A percentile compares a stretch with the other conserved stretches of the same genome.
Evolutionary conservation across 2,113 vertebrate genomes (phyloP).

Genomic region (Eupsittula cactorum): DNA sequence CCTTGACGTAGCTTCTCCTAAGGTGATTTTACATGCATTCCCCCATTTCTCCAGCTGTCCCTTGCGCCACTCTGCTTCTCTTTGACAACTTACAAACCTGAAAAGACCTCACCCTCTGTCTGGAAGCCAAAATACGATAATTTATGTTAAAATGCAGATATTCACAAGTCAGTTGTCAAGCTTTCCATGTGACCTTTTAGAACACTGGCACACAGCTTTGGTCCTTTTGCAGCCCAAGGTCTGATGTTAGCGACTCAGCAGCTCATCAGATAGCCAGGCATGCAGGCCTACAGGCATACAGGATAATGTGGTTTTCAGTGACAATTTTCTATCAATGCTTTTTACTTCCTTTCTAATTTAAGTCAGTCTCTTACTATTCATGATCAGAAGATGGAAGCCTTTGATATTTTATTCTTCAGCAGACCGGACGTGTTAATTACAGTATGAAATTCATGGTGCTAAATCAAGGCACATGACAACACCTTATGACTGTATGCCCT

Average conservation of each 20-base stretch:
- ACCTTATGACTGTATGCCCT: neutral
- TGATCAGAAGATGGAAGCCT: neutral
- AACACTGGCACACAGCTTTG: neutral
- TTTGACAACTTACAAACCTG: neutral
- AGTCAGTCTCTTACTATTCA: neutral
- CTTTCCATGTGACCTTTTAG: conserved; percentile 22
- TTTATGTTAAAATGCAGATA: neutral
- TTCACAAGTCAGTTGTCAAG: neutral
- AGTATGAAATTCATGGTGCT: neutral
- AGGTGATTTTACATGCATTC: neutral
- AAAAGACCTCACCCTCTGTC: neutral
- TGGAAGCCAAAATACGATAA: neutral
- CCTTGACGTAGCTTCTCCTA: neutral
- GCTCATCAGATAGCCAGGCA: neutral
- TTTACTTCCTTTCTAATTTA: neutral
- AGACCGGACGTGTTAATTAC: neutral
- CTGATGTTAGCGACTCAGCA: neutral
- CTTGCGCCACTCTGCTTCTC: neutral
- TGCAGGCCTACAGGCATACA: neutral
- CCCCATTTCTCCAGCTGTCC: neutral
- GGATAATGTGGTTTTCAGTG: neutral
- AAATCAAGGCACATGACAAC: neutral
- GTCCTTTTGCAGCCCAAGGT: neutral
- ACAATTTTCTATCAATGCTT: neutral
- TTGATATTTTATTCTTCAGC: neutral